Conservation (phyloP, 1,140 invertebrate species). For the Antheraea mylitta region DNA sequence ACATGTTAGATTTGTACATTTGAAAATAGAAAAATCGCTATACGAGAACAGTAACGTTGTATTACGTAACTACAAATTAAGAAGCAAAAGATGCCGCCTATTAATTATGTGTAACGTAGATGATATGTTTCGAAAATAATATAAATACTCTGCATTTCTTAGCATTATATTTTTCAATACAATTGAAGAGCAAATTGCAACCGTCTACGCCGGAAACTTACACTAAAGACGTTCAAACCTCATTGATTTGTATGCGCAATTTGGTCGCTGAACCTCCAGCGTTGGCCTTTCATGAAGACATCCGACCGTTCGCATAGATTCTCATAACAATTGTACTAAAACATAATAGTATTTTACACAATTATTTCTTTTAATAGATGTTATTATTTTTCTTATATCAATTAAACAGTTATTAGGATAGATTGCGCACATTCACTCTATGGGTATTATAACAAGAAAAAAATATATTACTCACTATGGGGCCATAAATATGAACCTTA, state of each 20-base stretch:
- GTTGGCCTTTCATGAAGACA: conserved; percentile 10
- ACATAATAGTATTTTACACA: conserved; percentile 21
- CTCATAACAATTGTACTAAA: conserved; percentile 27
- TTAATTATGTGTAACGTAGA: neutral
- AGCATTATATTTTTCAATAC: neutral
- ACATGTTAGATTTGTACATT: too few species aligned
- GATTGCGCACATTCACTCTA: too few species aligned
- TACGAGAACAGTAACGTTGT: too few species aligned
- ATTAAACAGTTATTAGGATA: too few species aligned
- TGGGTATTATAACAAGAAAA: too few species aligned
- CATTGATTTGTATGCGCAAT: conserved; percentile 44
- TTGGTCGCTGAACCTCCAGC: conserved; percentile 25
- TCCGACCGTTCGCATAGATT: conserved; percentile 19
- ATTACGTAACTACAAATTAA: too few species aligned
- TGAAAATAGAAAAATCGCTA: too few species aligned
- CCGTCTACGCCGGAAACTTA: conserved; percentile 34
- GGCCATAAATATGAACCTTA: too few species aligned
- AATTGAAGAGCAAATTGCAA: conserved; percentile 7
- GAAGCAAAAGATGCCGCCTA: too few species aligned
- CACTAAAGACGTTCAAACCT: conserved; percentile 25
- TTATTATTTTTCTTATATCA: too few species aligned
- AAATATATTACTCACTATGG: too few species aligned
- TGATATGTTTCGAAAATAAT: neutral
- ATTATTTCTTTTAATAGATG: too few species aligned
- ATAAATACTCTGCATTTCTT: neutral